Base-by-base conservation (phyloP, 2,888 invertebrate species). In the Perizoma flavofasciatum region DNA sequence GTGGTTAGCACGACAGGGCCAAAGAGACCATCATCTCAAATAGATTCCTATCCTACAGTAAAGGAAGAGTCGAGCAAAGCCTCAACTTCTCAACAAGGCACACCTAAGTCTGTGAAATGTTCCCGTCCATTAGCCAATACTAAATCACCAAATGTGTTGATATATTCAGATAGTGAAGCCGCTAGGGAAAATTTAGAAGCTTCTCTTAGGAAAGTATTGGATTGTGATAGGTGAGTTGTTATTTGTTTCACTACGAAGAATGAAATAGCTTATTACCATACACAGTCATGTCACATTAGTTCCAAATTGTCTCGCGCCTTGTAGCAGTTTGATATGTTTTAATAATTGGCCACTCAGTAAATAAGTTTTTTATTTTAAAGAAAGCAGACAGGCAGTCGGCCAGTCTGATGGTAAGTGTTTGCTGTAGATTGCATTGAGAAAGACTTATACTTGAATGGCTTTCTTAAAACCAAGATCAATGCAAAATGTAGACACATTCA, bases 81-180 rank as follows among this genome's bases (percentile, higher is more conserved):
- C 54, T 80, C 83, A 7, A 71, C 80, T 22, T 82, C 84, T 48
- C 83, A 81, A 48, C 78, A 83, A 65, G 78, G 78, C 65, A 85
- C 83, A 43, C 83, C 85, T 41, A 91, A 90, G 78, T 89, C 90
- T 72, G 74, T 75, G 48, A 89, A 88, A 79, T 83, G 82, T 78
- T 85, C 84, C 89, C 92, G 92, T 90, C 92, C 92, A 89, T 83
- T 92, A 90, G 82, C 90, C 55, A 92, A 90, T 74, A 89, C 93
- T 4, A 96, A 96, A 82, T 96, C 97, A 49, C 95, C 96, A 4
- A 97, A 96, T 88, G 94, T 97, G 73, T 90, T 97, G 62, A 95
- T 97, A 69, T 97, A 95, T 83, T 96, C 96, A 4, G 97, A 97
- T 82, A 96, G 96, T 82, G 82, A 94, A 59, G 94, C 94, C 34